Evolutionary conservation across 2,888 invertebrate genomes (phyloP).

Genomic region (Mythimna lalbum): DNA sequence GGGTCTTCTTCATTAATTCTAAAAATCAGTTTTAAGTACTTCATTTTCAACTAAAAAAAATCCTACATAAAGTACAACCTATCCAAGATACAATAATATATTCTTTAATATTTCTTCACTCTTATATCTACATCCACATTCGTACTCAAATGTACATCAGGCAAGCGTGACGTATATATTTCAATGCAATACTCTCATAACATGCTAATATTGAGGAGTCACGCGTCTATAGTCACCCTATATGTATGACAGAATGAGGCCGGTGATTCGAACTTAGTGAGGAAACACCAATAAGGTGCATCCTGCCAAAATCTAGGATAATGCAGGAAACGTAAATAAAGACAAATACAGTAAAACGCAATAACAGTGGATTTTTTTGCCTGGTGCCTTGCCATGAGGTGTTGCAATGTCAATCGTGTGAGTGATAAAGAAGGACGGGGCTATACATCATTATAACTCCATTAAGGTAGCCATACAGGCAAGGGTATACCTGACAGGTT

Average conservation of each 20-base stretch:
- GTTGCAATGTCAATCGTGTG: too few species aligned
- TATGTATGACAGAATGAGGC: conserved; percentile 3
- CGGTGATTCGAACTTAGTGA: background rate
- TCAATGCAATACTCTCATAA: conserved; percentile 8
- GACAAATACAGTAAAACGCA: too few species aligned
- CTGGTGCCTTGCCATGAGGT: too few species aligned
- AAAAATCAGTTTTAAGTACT: too few species aligned
- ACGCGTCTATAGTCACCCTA: conserved; percentile 36
- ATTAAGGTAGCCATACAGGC: too few species aligned
- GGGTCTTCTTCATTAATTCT: too few species aligned
- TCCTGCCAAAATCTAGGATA: conserved; percentile 15
- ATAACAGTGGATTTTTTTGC: too few species aligned
- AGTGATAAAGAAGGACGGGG: too few species aligned
- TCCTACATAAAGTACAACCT: background rate
- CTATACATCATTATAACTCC: too few species aligned
- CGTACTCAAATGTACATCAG: background rate
- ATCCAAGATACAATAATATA: too few species aligned
- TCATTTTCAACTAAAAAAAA: too few species aligned
- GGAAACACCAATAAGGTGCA: conserved; percentile 6
- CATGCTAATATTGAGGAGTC: conserved; percentile 8
- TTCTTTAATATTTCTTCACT: background rate
- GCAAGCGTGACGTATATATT: conserved; percentile 14
- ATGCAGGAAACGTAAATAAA: background rate
- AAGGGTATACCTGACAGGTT: too few species aligned
- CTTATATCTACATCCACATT: background rate